Base-by-base conservation (phyloP, 2,797 vertebrate genomes). In the Acrocephalus scirpaceus region DNA sequence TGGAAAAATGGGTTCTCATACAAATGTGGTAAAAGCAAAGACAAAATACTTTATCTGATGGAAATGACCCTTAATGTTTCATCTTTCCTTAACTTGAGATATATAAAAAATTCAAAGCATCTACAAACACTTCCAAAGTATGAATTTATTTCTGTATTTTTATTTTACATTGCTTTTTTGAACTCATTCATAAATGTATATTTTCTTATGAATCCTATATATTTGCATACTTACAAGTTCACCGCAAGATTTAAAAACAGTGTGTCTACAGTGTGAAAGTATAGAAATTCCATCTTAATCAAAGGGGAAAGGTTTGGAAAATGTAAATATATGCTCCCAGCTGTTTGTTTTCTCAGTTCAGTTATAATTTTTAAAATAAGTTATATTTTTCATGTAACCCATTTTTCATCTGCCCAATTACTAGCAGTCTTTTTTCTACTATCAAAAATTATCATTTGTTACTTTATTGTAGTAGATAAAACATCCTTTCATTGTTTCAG, bases 401-500 rank as follows among this genome's bases (percentile, higher is more conserved):
- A 98, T 99, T 99, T 99, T 99, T 99, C 98, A 98, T 98, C 97
- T 96, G 96, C 98, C 98, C 98, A 98, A 99, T 99, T 98, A 98
- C 98, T 97, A 97, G 93, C 94, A 97, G 97, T 98, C 96, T 96
- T 98, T 97, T 97, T 95, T 92, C 96, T 97, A 97, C 97, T 96
- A 98, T 98, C 98, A 98, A 98, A 98, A 98, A 98, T 98, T 97
- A 99, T 98, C 98, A 98, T 98, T 98, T 98, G 98, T 98, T 99
- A 98, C 98, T 98, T 99, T 99, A 99, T 98, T 98, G 98, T 98
- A 98, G 98, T 98, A 98, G 98, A 99, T 98, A 98, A 98, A 98
- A 98, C 98, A 99, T 98, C 98, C 98, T 98, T 98, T 98, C 98
- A 98, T 98, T 99, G 98, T 99, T 98, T 98, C 97, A 98, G 98